phyloP scores from a whole-genome alignment of 2,888 invertebrate species.

The Heterodera filipjevi region DNA sequence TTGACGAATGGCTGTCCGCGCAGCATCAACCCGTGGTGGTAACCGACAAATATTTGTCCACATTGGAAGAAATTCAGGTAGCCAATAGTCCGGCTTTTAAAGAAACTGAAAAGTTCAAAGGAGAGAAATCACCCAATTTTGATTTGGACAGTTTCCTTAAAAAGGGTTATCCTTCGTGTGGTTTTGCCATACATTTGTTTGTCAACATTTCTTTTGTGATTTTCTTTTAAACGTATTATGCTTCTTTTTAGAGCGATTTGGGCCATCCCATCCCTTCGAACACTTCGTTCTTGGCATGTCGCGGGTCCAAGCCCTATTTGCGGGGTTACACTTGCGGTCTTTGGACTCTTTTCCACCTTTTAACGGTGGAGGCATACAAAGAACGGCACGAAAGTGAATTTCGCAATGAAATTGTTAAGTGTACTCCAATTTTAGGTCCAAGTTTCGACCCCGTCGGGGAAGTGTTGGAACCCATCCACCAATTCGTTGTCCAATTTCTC shows the following conservation, averaged over 20 bases:
- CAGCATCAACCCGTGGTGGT: slow-evolving; percentile 59
- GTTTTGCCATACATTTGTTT: slow-evolving; percentile 3
- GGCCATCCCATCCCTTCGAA: slow-evolving; percentile 61
- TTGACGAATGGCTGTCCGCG: slow-evolving; percentile 70
- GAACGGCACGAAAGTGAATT: slow-evolving; percentile 63
- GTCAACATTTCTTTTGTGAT: too few relatives aligned
- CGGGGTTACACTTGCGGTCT: slow-evolving; percentile 91
- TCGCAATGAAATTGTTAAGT: background rate
- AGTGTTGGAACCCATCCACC: slow-evolving; percentile 81
- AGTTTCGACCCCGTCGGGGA: slow-evolving; percentile 70
- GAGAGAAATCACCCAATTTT: too few relatives aligned
- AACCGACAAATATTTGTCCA: slow-evolving; percentile 66
- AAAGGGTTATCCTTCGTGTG: background rate
- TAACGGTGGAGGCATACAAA: slow-evolving; percentile 78
- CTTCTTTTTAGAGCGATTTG: slow-evolving; percentile 53
- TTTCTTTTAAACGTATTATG: too few relatives aligned
- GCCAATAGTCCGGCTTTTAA: too few relatives aligned
- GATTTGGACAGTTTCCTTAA: too few relatives aligned
- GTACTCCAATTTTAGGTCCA: slow-evolving; percentile 41
- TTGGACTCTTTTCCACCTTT: slow-evolving; percentile 81
- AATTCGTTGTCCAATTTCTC: slow-evolving; percentile 87
- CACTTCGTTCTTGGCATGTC: slow-evolving; percentile 77
- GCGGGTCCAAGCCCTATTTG: slow-evolving; percentile 76
- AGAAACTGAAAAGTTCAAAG: too few relatives aligned
- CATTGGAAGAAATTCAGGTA: slow-evolving; percentile 66